Base-by-base conservation (phyloP, 2,888 invertebrate species). In the Phorcus lineatus region DNA sequence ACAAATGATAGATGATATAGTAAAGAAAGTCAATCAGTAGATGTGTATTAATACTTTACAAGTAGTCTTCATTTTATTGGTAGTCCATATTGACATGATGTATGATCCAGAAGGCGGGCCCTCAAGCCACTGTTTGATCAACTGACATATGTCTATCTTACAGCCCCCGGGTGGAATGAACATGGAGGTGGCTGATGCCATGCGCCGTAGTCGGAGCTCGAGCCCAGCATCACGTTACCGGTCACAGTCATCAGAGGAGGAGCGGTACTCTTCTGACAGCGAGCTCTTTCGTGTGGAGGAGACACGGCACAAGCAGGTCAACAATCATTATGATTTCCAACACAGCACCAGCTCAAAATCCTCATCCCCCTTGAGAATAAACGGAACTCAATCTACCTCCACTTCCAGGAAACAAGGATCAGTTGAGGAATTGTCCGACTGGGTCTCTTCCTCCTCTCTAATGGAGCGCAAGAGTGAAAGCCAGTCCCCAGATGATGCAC, bases 381-480 rank as follows among this genome's bases (percentile, higher is more conserved):
- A 24, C 47, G 24, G 22, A 53, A 22, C 9, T 17, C 24, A 4
- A 0, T 22, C 74, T 24, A 9, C 31, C n/a, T 55, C 31, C 19
- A n/a, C n/a, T n/a, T 13, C 55, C 54, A 76, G 76, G 55, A 76
- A 31, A n/a, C 55, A 55, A 31, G 76, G 54, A 76, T 79, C 75
- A 31, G 62, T 40, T 54, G 82, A 80, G 31, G 84, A 85, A 3
- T 75, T 80, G 13, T 86, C 85, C 2, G 85, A 86, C 74, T 85
- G 84, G 86, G 78, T 84, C 22, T 85, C 85, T 19, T 82, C 87
- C 1, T 83, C 84, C n/a, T 84, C 83, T 47, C 82, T 81, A 11
- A 84, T 82, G 24, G 28, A 76, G 62, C n/a, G 75, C 19, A 77
- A 67, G 40, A 62, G 54, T 22, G 74, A 74, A 19, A 54, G 76